These are phyloP conservation scores for Pardalotus punctatus DNA, from an alignment of 2,113 vertebrate genomes.

Conservation along the genomic window DNA sequence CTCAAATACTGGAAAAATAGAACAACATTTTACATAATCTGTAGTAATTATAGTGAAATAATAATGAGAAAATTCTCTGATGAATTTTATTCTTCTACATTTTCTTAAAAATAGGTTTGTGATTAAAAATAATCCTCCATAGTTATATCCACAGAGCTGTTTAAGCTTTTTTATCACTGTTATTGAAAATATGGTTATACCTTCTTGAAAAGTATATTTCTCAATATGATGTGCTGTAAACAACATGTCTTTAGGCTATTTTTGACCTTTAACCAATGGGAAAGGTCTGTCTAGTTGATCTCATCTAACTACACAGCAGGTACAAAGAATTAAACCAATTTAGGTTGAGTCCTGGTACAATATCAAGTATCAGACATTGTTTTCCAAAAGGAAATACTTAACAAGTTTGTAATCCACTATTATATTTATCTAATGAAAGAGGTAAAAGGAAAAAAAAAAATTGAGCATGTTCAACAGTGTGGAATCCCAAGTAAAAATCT, in stretches of 20 bases:
- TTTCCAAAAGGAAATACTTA: conserved; percentile 42
- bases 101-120: neutral
- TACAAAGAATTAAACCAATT: conserved; percentile 62
- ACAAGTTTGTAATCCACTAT: conserved; percentile 37
- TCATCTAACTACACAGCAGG: conserved; percentile 68
- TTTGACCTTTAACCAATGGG: conserved; percentile 86
- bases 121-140: conserved; percentile 10
- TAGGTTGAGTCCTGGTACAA: conserved; percentile 30
- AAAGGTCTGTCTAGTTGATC: conserved; percentile 84
- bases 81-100: neutral
- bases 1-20: neutral
- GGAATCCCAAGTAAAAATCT: conserved; percentile 28
- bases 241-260: conserved; percentile 59
- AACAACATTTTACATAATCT: neutral
- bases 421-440: conserved; percentile 13
- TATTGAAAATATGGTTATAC: conserved; percentile 37
- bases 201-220: conserved; percentile 54
- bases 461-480: neutral
- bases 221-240: conserved; percentile 66
- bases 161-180: neutral
- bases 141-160: neutral
- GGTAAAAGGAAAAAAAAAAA: neutral
- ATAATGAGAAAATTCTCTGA: neutral
- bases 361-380: conserved; percentile 21
- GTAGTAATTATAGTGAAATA: neutral